Base-by-base conservation (phyloP, 2,888 invertebrate species). In the Pyrgus malvae region DNA sequence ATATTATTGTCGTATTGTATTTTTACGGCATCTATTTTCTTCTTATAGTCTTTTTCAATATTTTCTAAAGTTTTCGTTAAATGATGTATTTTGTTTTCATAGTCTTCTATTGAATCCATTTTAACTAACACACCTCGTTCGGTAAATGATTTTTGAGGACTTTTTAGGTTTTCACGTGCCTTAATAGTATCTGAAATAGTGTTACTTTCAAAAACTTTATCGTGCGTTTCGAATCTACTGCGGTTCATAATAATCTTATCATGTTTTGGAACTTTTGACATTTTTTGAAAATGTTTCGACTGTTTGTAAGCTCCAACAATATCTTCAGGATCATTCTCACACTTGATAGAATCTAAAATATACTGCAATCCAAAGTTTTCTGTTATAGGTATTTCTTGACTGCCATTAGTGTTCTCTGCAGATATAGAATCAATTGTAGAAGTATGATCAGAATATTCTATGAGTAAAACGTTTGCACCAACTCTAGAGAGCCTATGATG, bases 1-100 rank as follows among this genome's bases (percentile, higher is more conserved):
- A 91, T 85, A 48, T 92, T 90, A 60, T 72, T 80, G 27, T 92
- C 91, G 60, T 91, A 91, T 64, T 92, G 92, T 11, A 76, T 63
- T 76, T 92, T 91, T 35, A 92, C 76, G 3, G 81, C 81, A 41
- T 86, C 80, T 23, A 87, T 74, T 72, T 82, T 88, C 58, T 77
- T 82, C 59, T 81, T 83, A 50, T 82, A 83, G 62, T 84, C 79
- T 57, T 68, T 80, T 67, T 89, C 81, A 38, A 78, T 70, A 48
- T 70, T 77, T 66, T 79, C 76, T 48, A 90, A 67, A 12, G 76
- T 65, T 42, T 70, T 74, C n/a, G 76, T 78, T 29, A 88, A 66
- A 56, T 64, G 56, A 38, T 65, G 62, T 50, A 90, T 82, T 69
- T 78, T 75, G 16, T 64, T 67, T 69, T 84, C 78, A 62, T 84